Evolutionary conservation across 1,140 invertebrate species (phyloP).

Genomic region (Pygmarrhopalites habei): DNA sequence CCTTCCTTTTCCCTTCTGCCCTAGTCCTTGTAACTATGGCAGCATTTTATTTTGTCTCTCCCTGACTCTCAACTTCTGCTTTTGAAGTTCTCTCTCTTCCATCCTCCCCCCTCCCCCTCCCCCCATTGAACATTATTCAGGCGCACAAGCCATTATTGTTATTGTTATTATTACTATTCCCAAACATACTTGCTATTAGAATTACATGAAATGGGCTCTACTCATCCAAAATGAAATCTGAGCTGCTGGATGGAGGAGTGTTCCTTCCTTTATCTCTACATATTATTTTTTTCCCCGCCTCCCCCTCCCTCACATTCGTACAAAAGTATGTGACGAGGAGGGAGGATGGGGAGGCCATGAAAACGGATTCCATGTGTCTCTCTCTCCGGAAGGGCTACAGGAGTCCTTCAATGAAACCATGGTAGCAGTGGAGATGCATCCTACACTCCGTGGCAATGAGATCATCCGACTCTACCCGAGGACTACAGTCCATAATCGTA

Average conservation of each 20-base stretch:
- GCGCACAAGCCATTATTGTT: constrained; percentile 5
- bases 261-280: constrained; percentile 8
- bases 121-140: constrained; percentile 9
- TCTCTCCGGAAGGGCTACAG: too few species aligned
- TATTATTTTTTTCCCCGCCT: constrained; percentile 3
- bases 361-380: too few species aligned
- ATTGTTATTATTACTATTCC: constrained; percentile 10
- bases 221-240: constrained; percentile 10
- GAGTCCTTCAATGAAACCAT: too few species aligned
- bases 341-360: too few species aligned
- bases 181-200: neutral
- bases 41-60: too few species aligned
- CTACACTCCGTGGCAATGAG: too few species aligned
- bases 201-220: constrained; percentile 8
- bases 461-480: too few species aligned
- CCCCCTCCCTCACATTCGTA: neutral
- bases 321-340: too few species aligned
- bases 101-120: neutral
- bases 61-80: constrained; percentile 3
- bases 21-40: too few species aligned
- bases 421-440: too few species aligned
- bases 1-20: neutral
- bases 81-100: neutral
- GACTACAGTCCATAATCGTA: too few species aligned
- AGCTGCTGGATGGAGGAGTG: constrained; percentile 5